phyloP scores from a whole-genome alignment of 2,888 invertebrate genomes.

The Linnaemya tessellans region DNA sequence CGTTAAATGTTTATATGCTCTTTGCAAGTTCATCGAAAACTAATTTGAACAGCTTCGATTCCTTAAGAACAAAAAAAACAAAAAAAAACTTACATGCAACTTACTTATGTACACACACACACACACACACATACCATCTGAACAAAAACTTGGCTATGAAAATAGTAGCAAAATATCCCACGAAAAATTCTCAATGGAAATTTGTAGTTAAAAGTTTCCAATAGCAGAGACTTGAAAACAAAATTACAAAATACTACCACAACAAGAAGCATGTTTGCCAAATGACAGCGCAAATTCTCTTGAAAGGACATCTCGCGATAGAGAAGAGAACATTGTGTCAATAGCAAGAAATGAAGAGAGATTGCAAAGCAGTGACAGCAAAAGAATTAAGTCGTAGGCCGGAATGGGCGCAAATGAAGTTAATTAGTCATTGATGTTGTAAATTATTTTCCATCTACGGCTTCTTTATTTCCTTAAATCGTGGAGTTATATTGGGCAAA shows the following conservation, averaged over 20 bases:
- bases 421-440: too few relatives aligned
- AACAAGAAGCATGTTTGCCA: conserved; percentile 41
- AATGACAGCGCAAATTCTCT: conserved; percentile 20
- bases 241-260: conserved; percentile 16
- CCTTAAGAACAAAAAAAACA: conserved; percentile 75
- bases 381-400: background rate
- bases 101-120: too few relatives aligned
- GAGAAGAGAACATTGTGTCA: background rate
- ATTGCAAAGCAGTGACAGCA: background rate
- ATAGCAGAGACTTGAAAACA: conserved; percentile 47
- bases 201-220: conserved; percentile 64
- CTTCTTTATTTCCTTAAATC: too few relatives aligned
- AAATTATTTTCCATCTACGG: too few relatives aligned
- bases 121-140: background rate
- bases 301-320: background rate
- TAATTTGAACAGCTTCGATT: conserved; percentile 81
- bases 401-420: background rate
- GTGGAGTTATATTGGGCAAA: too few relatives aligned
- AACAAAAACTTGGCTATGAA: conserved; percentile 3
- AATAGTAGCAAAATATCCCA: conserved; percentile 30
- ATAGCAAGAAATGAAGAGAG: background rate
- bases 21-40: conserved; percentile 82
- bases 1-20: conserved; percentile 78
- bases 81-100: too few relatives aligned
- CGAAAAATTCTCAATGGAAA: conserved; percentile 77